Base-by-base conservation (phyloP, 2,797 vertebrate genomes). In the Takifugu rubripes region DNA sequence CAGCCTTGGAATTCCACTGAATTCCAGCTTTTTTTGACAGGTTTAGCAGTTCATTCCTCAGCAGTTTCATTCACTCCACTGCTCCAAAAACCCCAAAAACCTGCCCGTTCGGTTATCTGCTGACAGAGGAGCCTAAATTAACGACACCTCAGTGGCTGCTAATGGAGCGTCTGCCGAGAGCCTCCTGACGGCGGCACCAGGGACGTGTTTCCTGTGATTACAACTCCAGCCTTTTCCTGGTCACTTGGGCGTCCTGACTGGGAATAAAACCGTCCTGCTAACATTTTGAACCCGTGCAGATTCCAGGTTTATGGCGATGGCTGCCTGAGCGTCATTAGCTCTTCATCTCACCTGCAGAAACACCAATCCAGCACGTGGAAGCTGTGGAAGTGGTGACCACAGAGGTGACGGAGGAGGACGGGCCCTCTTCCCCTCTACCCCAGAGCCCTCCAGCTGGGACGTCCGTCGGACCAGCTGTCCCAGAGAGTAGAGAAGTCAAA, bases 401-500 rank as follows among this genome's bases (percentile, higher is more conserved):
- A 72, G 87, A 90, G 59, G 82, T 64, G 61, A 83, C 82, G 66
- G 85, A 94, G 78, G 83, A 88, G 74, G 87, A 89, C 83, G 89
- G 86, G 77, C 88, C 88, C 81, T 89, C 87, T 78, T 89, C 85
- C 81, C 90, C 90, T 63, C 66, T 86, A 81, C 88, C 92, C 77
- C 91, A 82, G 88, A 93, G 87, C 90, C 88, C 73, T 89, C 90
- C 54, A 85, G 81, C 74, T 82, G 91, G 46, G 40, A 92, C 90
- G 74, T 90, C 93, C 59, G 78, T 82, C 36, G 87, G 85, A 85
- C 88, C 91, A 87, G 91, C 92, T 67, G 86, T 92, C 85, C 91
- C 93, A 26, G 87, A 92, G 52, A 93, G 90, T 53, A 89, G 92
- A 77, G 93, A 93, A 92, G 92, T 93, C 84, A 93, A 92, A 92